phyloP scores from a whole-genome alignment of 2,888 invertebrate genomes.

The Dugesia japonica region DNA sequence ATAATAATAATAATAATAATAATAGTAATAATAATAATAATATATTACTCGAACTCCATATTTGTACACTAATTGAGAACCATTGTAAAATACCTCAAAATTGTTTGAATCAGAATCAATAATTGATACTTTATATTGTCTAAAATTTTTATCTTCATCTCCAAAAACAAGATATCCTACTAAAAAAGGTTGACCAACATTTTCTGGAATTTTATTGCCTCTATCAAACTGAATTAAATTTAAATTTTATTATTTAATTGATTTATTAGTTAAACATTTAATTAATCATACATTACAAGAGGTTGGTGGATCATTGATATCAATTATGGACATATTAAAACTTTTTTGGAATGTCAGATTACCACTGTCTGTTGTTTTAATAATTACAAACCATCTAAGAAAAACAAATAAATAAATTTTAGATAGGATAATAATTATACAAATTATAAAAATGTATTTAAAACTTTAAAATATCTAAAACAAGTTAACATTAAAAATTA shows the following conservation, averaged over 20 bases:
- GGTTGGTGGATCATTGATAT: not conserved
- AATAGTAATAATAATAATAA: not conserved
- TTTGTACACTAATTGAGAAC: not conserved
- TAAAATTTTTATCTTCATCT: not conserved
- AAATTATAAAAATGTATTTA: too few species aligned
- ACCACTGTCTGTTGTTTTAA: not conserved
- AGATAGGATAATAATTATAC: too few species aligned
- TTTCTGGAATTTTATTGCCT: not conserved
- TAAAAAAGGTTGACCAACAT: not conserved
- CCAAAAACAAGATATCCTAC: not conserved
- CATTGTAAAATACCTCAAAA: not conserved
- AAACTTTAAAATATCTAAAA: too few species aligned
- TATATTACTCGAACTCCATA: not conserved
- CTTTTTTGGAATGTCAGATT: not conserved
- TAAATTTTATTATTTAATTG: not conserved
- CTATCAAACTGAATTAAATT: not conserved
- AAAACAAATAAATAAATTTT: not conserved
- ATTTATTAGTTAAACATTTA: too few species aligned
- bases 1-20: too few species aligned
- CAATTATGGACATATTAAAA: not conserved
- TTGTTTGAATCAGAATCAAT: not conserved
- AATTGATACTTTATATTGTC: not conserved
- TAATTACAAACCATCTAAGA: not conserved
- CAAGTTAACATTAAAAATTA: too few species aligned
- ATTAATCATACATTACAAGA: too few species aligned